These are phyloP conservation scores for Imbricaverruca yamaguchii DNA, from an alignment of 2,888 invertebrate species.

Conservation along the genomic window DNA sequence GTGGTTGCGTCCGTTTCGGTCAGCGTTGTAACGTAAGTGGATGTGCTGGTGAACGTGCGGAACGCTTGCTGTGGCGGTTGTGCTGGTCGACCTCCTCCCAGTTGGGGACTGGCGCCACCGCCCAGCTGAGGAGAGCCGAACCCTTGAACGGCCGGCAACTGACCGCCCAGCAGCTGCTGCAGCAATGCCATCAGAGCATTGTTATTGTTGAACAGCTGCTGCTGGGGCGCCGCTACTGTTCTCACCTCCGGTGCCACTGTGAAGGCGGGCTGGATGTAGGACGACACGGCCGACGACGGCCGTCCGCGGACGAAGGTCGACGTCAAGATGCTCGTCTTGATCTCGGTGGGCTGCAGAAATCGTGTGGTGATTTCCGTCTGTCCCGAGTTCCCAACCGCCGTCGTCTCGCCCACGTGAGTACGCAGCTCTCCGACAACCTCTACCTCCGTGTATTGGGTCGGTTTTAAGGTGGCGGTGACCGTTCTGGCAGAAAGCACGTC, in stretches of 20 bases:
- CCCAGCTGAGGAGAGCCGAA: conserved; percentile 30
- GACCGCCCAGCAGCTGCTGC: conserved; percentile 14
- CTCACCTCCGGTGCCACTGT: conserved; percentile 21
- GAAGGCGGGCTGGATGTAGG: conserved; percentile 17
- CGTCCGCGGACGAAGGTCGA: conserved; percentile 28
- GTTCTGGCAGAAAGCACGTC: conserved; percentile 32
- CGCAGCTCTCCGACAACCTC: conserved; percentile 29
- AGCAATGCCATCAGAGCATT: conserved; percentile 30
- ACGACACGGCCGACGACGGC: conserved; percentile 24
- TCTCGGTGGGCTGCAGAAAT: conserved; percentile 30
- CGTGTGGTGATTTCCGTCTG: conserved; percentile 27
- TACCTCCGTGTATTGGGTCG: conserved; percentile 31
- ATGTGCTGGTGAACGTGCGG: conserved; percentile 60
- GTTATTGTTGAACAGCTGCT: conserved; percentile 11
- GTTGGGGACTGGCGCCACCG: not conserved
- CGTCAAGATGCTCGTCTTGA: conserved; percentile 26
- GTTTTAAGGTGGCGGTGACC: conserved; percentile 29
- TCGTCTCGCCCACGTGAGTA: conserved; percentile 27
- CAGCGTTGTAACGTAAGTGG: conserved; percentile 83
- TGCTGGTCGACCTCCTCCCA: too few species aligned
- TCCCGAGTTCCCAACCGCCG: conserved; percentile 27
- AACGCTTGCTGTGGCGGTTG: not conserved
- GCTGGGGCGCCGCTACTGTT: conserved; percentile 27
- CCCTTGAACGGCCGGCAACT: conserved; percentile 26
- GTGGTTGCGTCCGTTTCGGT: conserved; percentile 75